phyloP scores from a whole-genome alignment of 2,888 invertebrate species.

The Standfussiana lucernea region DNA sequence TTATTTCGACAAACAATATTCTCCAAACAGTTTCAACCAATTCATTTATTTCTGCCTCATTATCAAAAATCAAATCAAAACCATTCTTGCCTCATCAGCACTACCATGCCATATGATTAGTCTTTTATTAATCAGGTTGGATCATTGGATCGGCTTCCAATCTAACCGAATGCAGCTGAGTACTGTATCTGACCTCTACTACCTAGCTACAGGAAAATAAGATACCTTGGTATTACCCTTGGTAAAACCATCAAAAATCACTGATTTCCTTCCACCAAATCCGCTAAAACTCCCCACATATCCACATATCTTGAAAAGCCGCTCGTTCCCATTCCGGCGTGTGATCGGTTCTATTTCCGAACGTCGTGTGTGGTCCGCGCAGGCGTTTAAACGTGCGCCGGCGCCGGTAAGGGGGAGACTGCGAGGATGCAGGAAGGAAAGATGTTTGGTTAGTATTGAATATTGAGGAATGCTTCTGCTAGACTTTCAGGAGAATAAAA shows the following conservation, averaged over 20 bases:
- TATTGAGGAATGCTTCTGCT: not conserved
- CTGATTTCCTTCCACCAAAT: not conserved
- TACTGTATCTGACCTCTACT: too few species aligned
- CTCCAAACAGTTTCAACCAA: too few species aligned
- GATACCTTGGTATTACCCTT: too few species aligned
- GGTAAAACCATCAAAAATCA: not conserved
- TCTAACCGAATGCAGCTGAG: too few species aligned
- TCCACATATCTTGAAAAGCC: not conserved
- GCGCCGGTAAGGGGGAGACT: slow-evolving; percentile 67
- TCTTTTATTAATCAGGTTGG: too few species aligned
- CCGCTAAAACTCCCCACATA: not conserved
- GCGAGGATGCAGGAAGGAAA: not conserved
- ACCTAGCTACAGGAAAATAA: too few species aligned
- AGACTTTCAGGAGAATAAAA: not conserved
- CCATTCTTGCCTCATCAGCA: too few species aligned
- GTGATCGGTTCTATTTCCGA: slow-evolving; percentile 66
- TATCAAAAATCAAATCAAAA: too few species aligned
- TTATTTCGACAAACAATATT: too few species aligned
- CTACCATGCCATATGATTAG: too few species aligned
- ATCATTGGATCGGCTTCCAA: too few species aligned
- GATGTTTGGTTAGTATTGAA: not conserved
- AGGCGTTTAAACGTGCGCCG: slow-evolving; percentile 64
- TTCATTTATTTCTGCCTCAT: too few species aligned
- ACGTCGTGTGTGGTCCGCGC: slow-evolving; percentile 75
- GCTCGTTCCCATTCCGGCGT: slow-evolving; percentile 22